These are phyloP conservation scores for Cossypha caffra DNA, from an alignment of 2,797 vertebrate genomes.

Conservation along the genomic window DNA sequence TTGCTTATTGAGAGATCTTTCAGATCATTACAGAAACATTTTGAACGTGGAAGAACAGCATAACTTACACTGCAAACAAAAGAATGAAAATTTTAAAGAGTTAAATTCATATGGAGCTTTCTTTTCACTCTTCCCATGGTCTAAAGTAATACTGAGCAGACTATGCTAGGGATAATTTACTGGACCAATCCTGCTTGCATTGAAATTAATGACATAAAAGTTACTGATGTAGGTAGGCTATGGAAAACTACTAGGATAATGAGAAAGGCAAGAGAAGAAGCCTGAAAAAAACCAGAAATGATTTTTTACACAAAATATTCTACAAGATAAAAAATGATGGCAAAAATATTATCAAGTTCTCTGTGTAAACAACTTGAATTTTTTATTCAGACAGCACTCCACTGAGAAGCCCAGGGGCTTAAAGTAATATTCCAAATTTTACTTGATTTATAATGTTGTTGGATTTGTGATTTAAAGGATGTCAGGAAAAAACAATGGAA, in stretches of 20 bases:
- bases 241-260: not conserved
- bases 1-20: not conserved
- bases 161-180: not conserved
- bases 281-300: not conserved
- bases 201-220: not conserved
- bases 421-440: conserved; percentile 5
- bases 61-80: not conserved
- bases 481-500: not conserved
- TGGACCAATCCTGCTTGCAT: not conserved
- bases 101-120: not conserved
- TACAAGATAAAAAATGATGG: not conserved
- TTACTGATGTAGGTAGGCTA: not conserved
- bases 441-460: not conserved
- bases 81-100: not conserved
- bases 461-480: not conserved
- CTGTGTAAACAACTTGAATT: not conserved
- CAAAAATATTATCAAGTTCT: not conserved
- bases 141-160: not conserved
- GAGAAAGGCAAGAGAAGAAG: not conserved
- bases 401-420: not conserved
- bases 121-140: not conserved
- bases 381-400: not conserved
- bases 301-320: not conserved
- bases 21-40: not conserved
- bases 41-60: not conserved